phyloP scores from a whole-genome alignment of 1,140 invertebrate genomes.

The Drosophila nikananu region DNA sequence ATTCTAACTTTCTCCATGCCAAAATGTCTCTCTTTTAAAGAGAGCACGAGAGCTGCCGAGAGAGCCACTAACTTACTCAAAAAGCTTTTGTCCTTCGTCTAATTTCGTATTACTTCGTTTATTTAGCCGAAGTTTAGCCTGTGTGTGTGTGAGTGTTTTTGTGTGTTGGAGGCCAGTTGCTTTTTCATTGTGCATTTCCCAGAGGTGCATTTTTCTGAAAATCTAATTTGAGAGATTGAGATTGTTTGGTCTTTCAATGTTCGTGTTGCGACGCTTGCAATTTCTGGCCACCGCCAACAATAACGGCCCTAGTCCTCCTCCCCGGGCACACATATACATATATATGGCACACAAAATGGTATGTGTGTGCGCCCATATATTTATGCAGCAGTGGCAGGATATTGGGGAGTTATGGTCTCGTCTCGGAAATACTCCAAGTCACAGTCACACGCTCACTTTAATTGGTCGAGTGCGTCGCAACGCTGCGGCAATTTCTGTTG shows the following conservation, averaged over 20 bases:
- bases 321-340: conserved; percentile 20
- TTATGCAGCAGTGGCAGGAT: conserved; percentile 59
- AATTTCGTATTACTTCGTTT: conserved; percentile 33
- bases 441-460: conserved; percentile 72
- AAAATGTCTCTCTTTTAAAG: conserved; percentile 3
- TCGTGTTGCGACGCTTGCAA: conserved; percentile 80
- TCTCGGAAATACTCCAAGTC: conserved; percentile 41
- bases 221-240: conserved; percentile 85
- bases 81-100: conserved; percentile 41
- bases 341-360: conserved; percentile 11
- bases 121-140: conserved; percentile 7
- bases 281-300: conserved; percentile 59
- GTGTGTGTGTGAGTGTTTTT: conserved; percentile 12
- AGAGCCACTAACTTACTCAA: conserved; percentile 1
- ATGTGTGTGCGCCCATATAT: conserved; percentile 34
- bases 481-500: conserved; percentile 75
- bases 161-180: conserved; percentile 56
- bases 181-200: conserved; percentile 84
- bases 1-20: not conserved
- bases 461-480: conserved; percentile 72
- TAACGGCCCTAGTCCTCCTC: conserved; percentile 19
- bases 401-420: conserved; percentile 78
- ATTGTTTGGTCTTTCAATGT: conserved; percentile 84
- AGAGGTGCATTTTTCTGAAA: conserved; percentile 85
- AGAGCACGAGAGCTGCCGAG: not conserved